Percentiles rank a stretch among this genome's conserved stretches.
These are phyloP conservation scores for Megatriorchis doriae DNA, from an alignment of 2,113 vertebrate species.

Conservation along the genomic window DNA sequence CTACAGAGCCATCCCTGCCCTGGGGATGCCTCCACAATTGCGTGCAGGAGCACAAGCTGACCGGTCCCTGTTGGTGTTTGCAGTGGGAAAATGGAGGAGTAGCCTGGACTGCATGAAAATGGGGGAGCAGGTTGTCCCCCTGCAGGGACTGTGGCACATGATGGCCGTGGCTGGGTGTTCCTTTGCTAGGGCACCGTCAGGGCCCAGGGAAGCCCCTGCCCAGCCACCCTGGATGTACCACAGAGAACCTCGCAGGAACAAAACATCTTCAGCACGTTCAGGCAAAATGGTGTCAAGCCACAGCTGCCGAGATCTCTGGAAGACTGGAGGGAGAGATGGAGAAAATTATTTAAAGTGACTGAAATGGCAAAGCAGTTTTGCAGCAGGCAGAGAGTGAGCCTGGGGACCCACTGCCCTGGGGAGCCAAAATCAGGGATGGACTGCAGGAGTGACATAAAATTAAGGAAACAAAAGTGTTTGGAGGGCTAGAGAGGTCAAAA, in stretches of 20 bases:
- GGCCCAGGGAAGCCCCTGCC: not conserved
- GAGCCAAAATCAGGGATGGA: not conserved
- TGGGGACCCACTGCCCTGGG: not conserved
- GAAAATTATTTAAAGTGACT: not conserved
- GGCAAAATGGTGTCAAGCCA: accelerated
- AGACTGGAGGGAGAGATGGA: not conserved
- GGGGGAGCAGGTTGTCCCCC: not conserved
- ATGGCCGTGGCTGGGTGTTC: not conserved
- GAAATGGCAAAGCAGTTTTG: not conserved
- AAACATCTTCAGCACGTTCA: not conserved
- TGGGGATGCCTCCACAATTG: not conserved
- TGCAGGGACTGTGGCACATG: not conserved
- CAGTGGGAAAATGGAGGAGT: not conserved
- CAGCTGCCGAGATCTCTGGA: not conserved
- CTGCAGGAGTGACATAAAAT: not conserved
- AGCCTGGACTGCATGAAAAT: not conserved
- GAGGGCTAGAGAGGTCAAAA: not conserved
- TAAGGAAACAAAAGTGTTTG: not conserved
- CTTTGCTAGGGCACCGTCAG: not conserved
- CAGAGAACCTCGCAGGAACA: not conserved
- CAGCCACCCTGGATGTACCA: not conserved
- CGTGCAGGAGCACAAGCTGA: not conserved
- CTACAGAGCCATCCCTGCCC: not conserved
- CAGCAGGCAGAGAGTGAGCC: not conserved
- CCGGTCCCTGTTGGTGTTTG: not conserved